Evolutionary conservation across 1,140 invertebrate genomes (phyloP).

Genomic region (Lamellibrachia luymesi): DNA sequence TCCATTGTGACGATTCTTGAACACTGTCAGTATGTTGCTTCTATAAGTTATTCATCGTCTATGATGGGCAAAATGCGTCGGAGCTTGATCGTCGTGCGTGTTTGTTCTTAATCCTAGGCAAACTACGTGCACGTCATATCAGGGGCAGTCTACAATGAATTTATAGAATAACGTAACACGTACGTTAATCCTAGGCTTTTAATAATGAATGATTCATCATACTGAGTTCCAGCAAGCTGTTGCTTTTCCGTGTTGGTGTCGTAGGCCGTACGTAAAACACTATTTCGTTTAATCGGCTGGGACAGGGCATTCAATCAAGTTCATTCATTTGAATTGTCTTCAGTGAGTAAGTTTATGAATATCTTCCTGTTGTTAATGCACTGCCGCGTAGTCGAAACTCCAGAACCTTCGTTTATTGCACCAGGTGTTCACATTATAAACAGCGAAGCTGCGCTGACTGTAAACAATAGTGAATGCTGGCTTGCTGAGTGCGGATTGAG

Average conservation of each 20-base stretch:
- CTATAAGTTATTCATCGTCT: too few relatives aligned
- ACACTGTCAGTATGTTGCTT: too few relatives aligned
- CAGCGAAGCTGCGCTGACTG: not conserved
- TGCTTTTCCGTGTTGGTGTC: not conserved
- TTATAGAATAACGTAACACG: too few relatives aligned
- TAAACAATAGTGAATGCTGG: not conserved
- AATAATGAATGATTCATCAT: not conserved
- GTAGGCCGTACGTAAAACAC: not conserved
- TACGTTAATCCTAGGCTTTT: not conserved
- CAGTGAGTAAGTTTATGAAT: not conserved
- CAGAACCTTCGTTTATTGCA: not conserved
- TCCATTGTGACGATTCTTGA: too few relatives aligned
- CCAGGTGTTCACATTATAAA: constrained; percentile 5
- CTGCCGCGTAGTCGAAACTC: not conserved
- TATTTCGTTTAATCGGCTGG: not conserved
- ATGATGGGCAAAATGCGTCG: too few relatives aligned
- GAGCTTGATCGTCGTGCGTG: too few relatives aligned
- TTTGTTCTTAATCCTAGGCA: too few relatives aligned
- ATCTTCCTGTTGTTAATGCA: not conserved
- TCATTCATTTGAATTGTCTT: not conserved
- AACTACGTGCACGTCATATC: too few relatives aligned
- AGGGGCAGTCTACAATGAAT: too few relatives aligned
- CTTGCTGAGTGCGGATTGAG: not conserved
- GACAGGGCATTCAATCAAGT: not conserved
- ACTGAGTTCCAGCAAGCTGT: not conserved